A percentile compares a stretch with the other conserved stretches of the same genome.
Evolutionary conservation across 2,113 vertebrate species (phyloP).

Genomic region (Dolichallabes microphthalmus): DNA sequence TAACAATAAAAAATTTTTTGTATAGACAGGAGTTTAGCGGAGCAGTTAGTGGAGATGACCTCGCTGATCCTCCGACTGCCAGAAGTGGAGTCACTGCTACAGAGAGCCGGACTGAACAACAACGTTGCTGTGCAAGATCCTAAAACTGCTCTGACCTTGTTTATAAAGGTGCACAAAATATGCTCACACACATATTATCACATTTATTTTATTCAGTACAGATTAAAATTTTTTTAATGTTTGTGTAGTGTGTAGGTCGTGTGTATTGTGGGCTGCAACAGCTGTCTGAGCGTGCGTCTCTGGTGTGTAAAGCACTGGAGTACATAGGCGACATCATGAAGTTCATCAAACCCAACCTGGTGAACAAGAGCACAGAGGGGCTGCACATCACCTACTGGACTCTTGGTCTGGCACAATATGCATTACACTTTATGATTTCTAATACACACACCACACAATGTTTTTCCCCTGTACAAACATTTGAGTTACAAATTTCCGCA

Average conservation of each 20-base stretch:
- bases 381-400: conserved; percentile 84
- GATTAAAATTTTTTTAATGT: conserved; percentile 5
- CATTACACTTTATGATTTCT: background rate
- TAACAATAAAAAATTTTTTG: conserved; percentile 15
- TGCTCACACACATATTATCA: background rate
- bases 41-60: conserved; percentile 88
- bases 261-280: conserved; percentile 79
- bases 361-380: conserved; percentile 83
- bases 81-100: conserved; percentile 83
- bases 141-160: conserved; percentile 76
- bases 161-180: conserved; percentile 82
- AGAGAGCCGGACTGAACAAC: conserved; percentile 69
- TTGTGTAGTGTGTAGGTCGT: conserved; percentile 80
- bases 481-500: too few species aligned
- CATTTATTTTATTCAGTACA: background rate
- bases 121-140: conserved; percentile 73
- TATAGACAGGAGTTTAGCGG: conserved; percentile 76
- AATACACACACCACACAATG: too few species aligned
- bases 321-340: conserved; percentile 92
- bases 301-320: conserved; percentile 84
- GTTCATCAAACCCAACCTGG: conserved; percentile 88
- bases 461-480: background rate
- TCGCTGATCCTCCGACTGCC: conserved; percentile 85
- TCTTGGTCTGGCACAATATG: conserved; percentile 75
- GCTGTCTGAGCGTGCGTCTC: conserved; percentile 83